Percentiles rank a stretch among this genome's conserved stretches.
phyloP scores from a whole-genome alignment of 2,888 invertebrate species.

The Xestia rhomboidea region DNA sequence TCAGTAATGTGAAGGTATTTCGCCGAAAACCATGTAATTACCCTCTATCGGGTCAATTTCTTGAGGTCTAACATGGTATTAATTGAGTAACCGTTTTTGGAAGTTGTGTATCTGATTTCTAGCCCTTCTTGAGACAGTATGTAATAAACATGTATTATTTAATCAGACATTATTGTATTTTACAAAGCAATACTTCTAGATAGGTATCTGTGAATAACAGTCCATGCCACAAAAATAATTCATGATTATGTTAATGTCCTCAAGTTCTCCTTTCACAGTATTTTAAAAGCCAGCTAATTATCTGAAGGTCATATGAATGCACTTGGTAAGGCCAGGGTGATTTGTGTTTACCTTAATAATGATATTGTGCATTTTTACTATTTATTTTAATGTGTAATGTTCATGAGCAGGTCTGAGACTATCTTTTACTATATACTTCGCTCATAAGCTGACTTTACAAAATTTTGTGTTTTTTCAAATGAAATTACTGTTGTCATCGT shows the following conservation, averaged over 20 bases:
- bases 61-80: not conserved
- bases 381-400: not conserved
- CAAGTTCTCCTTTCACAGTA: not conserved
- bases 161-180: not conserved
- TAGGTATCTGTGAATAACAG: too few relatives aligned
- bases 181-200: not conserved
- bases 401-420: not conserved
- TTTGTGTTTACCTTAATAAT: not conserved
- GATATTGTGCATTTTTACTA: not conserved
- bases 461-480: not conserved
- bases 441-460: not conserved
- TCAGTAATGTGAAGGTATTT: slow-evolving; percentile 42
- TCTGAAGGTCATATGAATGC: not conserved
- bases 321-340: slow-evolving; percentile 4
- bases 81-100: slow-evolving; percentile 11
- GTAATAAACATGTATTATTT: not conserved
- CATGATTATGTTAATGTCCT: too few relatives aligned
- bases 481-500: not conserved
- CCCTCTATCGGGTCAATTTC: slow-evolving; percentile 17
- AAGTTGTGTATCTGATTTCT: not conserved
- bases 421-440: not conserved
- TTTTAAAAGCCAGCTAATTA: slow-evolving; percentile 1
- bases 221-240: not conserved
- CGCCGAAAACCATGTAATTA: slow-evolving; percentile 24
- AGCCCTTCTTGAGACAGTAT: not conserved